phyloP scores from a whole-genome alignment of 2,888 invertebrate genomes.

The Syrista parreyssii region DNA sequence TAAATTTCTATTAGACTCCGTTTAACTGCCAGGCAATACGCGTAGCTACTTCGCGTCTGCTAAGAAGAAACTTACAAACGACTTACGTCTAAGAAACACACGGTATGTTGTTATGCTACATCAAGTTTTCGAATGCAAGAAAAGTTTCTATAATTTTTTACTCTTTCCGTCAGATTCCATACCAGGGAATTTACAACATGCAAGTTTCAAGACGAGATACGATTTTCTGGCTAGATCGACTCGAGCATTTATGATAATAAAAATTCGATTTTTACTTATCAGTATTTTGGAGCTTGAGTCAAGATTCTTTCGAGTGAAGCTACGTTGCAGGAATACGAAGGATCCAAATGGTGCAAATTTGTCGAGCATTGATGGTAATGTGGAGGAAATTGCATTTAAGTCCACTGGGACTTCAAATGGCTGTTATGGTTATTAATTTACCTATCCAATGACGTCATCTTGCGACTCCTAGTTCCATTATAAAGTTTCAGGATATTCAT shows the following conservation, averaged over 20 bases:
- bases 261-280: not conserved
- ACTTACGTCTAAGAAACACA: not conserved
- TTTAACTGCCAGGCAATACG: too few relatives aligned
- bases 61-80: not conserved
- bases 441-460: not conserved
- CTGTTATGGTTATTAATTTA: not conserved
- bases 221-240: not conserved
- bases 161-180: not conserved
- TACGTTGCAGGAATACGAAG: not conserved
- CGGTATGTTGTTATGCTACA: not conserved
- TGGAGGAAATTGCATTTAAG: not conserved
- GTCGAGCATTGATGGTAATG: not conserved
- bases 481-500: not conserved
- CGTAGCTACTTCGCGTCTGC: not conserved
- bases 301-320: not conserved
- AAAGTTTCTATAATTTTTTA: not conserved
- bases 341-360: not conserved
- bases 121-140: not conserved
- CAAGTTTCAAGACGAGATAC: not conserved
- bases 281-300: not conserved
- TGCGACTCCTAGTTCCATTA: not conserved
- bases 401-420: not conserved
- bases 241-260: not conserved
- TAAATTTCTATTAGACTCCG: not conserved
- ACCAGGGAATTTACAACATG: not conserved